A percentile compares a stretch with the other conserved stretches of the same genome.
phyloP scores from a whole-genome alignment of 2,888 invertebrate species.

The Tuta absoluta region DNA sequence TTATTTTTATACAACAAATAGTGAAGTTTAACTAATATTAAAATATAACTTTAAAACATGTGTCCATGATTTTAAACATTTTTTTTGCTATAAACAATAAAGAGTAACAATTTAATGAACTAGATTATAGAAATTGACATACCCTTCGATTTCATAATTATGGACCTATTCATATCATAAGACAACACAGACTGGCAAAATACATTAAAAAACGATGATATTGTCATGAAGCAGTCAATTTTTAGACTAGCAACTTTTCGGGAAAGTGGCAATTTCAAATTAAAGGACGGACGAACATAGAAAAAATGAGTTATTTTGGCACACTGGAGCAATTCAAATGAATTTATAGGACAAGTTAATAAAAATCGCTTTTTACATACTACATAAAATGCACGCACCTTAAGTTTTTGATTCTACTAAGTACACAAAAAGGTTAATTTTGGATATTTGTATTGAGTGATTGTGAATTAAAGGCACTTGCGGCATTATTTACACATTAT shows the following conservation, averaged over 20 bases:
- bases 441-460: constrained; percentile 31
- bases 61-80: constrained; percentile 22
- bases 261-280: constrained; percentile 3
- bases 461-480: constrained; percentile 46
- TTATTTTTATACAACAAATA: constrained; percentile 18
- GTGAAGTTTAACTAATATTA: constrained; percentile 27
- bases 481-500: constrained; percentile 46
- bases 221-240: constrained; percentile 42
- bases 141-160: constrained; percentile 35
- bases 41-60: constrained; percentile 23
- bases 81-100: constrained; percentile 11
- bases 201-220: constrained; percentile 36
- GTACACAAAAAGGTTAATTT: neutral
- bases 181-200: constrained; percentile 26
- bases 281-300: constrained; percentile 9
- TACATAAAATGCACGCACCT: constrained; percentile 3
- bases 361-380: neutral
- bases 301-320: constrained; percentile 38
- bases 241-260: neutral
- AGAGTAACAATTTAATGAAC: constrained; percentile 20
- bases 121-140: constrained; percentile 26
- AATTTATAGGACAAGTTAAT: neutral
- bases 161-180: constrained; percentile 29
- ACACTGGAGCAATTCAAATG: constrained; percentile 35
- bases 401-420: neutral